phyloP scores from a whole-genome alignment of 2,113 vertebrate genomes.

The Cathartes aura region DNA sequence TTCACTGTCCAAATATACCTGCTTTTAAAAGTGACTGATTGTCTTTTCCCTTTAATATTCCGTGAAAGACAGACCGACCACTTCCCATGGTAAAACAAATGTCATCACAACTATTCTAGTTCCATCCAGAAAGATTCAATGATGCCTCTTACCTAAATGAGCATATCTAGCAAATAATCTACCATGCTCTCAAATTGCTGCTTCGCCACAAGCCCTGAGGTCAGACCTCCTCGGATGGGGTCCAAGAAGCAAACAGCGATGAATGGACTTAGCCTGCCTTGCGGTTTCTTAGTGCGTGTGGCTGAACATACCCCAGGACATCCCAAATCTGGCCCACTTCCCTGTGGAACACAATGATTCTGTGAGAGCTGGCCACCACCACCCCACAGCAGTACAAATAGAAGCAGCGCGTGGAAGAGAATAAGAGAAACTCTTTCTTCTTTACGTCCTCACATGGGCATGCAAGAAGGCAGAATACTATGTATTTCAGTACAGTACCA shows the following conservation, averaged over 20 bases:
- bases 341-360: neutral
- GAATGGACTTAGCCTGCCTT: neutral
- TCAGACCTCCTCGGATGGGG: neutral
- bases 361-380: neutral
- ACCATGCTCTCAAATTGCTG: neutral
- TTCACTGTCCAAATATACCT: neutral
- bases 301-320: neutral
- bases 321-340: neutral
- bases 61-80: neutral
- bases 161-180: neutral
- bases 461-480: neutral
- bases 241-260: neutral
- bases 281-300: neutral
- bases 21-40: conserved; percentile 7
- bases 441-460: neutral
- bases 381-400: neutral
- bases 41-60: neutral
- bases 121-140: neutral
- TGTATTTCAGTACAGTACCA: neutral
- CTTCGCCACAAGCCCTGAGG: neutral
- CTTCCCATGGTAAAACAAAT: neutral
- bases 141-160: neutral
- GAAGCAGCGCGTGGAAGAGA: neutral
- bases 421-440: neutral
- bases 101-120: neutral